phyloP scores from a whole-genome alignment of 2,797 vertebrate species.

The Coendou prehensilis region DNA sequence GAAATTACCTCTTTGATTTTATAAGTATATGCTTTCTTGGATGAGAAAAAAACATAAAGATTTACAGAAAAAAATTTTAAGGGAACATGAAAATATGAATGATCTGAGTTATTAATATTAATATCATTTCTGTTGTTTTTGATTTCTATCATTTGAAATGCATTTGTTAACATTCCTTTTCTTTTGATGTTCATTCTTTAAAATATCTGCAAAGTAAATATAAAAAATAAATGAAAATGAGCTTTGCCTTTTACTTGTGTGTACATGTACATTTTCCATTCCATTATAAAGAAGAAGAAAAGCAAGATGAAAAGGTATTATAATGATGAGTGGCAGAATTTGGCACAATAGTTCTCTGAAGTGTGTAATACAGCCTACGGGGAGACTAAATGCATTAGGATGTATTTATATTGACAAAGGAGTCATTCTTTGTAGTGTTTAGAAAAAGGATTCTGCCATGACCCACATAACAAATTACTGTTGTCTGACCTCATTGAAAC shows the following conservation, averaged over 20 bases:
- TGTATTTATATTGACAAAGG: slow-evolving; percentile 82
- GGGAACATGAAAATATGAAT: slow-evolving; percentile 70
- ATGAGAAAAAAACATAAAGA: slow-evolving; percentile 69
- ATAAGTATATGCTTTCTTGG: background rate
- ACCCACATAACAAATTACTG: slow-evolving; percentile 73
- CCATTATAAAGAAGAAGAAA: slow-evolving; percentile 16
- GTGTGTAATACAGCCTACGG: slow-evolving; percentile 60
- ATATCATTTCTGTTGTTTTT: background rate
- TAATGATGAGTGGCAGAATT: slow-evolving; percentile 62
- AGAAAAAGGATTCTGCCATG: slow-evolving; percentile 71
- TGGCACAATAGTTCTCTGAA: slow-evolving; percentile 72
- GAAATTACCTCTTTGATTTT: slow-evolving; percentile 50
- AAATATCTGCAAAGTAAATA: slow-evolving; percentile 61
- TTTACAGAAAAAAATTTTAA: slow-evolving; percentile 75
- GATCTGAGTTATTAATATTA: slow-evolving; percentile 56
- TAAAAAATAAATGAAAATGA: slow-evolving; percentile 66
- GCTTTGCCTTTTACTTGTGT: background rate
- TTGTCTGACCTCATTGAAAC: slow-evolving; percentile 76
- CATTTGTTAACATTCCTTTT: background rate
- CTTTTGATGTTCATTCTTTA: slow-evolving; percentile 32
- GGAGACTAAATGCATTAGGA: slow-evolving; percentile 73
- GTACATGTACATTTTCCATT: slow-evolving; percentile 5
- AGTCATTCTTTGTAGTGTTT: slow-evolving; percentile 74
- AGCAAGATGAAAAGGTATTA: slow-evolving; percentile 17
- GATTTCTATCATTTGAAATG: slow-evolving; percentile 11